Percentiles rank a stretch among this genome's conserved stretches.
These are phyloP conservation scores for Trichoplax adhaerens DNA, from an alignment of 37 sponge, comb jelly and placozoan genomes.

Conservation along the genomic window DNA sequence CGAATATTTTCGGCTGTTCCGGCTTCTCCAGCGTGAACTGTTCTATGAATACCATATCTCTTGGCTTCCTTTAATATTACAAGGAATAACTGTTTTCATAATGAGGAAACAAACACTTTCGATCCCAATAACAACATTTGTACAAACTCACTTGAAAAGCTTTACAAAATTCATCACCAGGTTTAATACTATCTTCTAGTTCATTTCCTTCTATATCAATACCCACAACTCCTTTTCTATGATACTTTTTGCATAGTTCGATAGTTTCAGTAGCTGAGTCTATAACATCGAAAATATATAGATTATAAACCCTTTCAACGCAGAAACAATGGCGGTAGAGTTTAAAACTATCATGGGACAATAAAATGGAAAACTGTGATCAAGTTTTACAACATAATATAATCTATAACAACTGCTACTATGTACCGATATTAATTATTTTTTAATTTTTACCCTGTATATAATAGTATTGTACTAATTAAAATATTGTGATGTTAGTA, in stretches of 20 bases:
- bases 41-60: slow-evolving; percentile 38
- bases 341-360: no score
- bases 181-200: background rate
- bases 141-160: background rate
- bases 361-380: no score
- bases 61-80: slow-evolving; percentile 9
- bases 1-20: slow-evolving; percentile 61
- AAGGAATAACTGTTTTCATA: background rate
- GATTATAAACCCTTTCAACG: no score
- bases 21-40: slow-evolving; percentile 72
- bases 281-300: background rate
- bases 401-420: no score
- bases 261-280: slow-evolving; percentile 34
- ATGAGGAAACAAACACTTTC: slow-evolving; percentile 1
- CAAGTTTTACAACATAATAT: no score
- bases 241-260: slow-evolving; percentile 29
- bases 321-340: no score
- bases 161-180: no score
- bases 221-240: slow-evolving; percentile 49
- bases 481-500: no score
- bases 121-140: slow-evolving; percentile 9
- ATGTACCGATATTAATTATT: no score
- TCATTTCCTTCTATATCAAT: slow-evolving; percentile 83
- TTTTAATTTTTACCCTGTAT: no score
- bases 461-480: no score